Evolutionary conservation across 2,797 vertebrate species (phyloP).

Genomic region (Taenioides sp.): DNA sequence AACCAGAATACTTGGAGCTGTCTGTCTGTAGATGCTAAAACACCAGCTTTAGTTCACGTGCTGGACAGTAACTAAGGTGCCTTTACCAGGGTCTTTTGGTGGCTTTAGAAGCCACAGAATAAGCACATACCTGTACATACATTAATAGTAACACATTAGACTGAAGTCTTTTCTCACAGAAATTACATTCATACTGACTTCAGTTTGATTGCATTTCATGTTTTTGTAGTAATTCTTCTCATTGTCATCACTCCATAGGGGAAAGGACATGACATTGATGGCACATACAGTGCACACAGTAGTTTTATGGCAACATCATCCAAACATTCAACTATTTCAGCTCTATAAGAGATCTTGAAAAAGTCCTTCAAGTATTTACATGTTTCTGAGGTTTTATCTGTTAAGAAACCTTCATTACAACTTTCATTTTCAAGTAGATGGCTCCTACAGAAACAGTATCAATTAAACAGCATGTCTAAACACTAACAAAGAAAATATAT

Average conservation of each 20-base stretch:
- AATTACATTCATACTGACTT: conserved; percentile 83
- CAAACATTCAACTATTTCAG: conserved; percentile 67
- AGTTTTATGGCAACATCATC: conserved; percentile 67
- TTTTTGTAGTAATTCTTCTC: conserved; percentile 52
- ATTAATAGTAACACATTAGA: conserved; percentile 82
- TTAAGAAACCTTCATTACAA: conserved; percentile 53
- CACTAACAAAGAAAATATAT: conserved; percentile 44
- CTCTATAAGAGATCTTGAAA: conserved; percentile 64
- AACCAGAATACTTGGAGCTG: conserved; percentile 67
- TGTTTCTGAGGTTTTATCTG: conserved; percentile 73
- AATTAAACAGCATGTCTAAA: conserved; percentile 53
- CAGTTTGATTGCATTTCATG: conserved; percentile 85
- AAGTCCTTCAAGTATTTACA: conserved; percentile 77
- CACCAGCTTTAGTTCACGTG: conserved; percentile 65
- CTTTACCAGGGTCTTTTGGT: conserved; percentile 76
- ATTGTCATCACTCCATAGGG: conserved; percentile 59
- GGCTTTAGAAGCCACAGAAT: conserved; percentile 83
- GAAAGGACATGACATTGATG: conserved; percentile 59
- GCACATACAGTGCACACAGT: conserved; percentile 59
- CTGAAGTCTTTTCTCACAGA: conserved; percentile 79
- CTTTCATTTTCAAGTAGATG: conserved; percentile 63
- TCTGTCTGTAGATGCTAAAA: conserved; percentile 66
- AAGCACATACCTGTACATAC: conserved; percentile 74
- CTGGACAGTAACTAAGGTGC: conserved; percentile 76
- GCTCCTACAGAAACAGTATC: conserved; percentile 42